These are phyloP conservation scores for Apamea monoglypha DNA, from an alignment of 2,888 invertebrate species.

Conservation along the genomic window DNA sequence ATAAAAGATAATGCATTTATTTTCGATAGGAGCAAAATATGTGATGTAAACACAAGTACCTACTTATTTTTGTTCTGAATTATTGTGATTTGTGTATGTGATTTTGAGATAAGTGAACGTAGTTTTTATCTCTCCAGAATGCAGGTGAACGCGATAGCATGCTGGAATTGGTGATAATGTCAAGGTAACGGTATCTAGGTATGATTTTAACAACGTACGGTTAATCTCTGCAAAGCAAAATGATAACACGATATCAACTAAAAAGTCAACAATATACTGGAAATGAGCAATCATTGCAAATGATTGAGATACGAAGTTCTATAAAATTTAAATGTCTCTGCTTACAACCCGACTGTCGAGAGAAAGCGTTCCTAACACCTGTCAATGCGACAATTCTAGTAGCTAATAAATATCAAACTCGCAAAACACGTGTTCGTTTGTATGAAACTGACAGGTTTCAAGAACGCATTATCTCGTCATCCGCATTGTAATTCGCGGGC, in stretches of 20 bases:
- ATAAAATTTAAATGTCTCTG: background rate
- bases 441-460: background rate
- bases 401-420: background rate
- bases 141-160: slow-evolving; percentile 21
- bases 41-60: slow-evolving; percentile 5
- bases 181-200: slow-evolving; percentile 14
- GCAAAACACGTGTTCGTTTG: background rate
- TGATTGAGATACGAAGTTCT: background rate
- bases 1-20: background rate
- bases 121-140: slow-evolving; percentile 39
- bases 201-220: background rate
- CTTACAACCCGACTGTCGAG: background rate
- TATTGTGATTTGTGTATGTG: slow-evolving; percentile 17
- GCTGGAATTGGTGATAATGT: slow-evolving; percentile 31
- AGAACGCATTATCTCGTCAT: background rate
- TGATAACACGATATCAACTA: background rate
- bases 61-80: slow-evolving; percentile 18
- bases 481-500: background rate
- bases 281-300: background rate
- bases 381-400: background rate
- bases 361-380: background rate
- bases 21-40: background rate
- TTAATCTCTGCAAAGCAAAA: slow-evolving; percentile 8
- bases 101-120: slow-evolving; percentile 42
- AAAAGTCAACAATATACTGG: background rate